Conservation (phyloP, 92 coral and sea anemone genomes). For the Epizoanthus illoricatus region DNA sequence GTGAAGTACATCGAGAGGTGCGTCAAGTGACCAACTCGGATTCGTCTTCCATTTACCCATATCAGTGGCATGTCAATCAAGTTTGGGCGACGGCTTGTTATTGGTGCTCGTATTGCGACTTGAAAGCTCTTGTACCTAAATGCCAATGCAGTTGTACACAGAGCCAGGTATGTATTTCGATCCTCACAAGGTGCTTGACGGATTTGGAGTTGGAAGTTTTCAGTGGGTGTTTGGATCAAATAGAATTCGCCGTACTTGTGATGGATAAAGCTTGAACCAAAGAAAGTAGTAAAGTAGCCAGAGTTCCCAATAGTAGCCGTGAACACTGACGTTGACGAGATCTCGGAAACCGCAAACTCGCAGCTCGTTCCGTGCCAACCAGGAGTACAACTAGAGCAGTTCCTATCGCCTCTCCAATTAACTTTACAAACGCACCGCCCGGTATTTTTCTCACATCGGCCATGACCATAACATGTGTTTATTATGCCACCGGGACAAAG, state of each 20-base stretch:
- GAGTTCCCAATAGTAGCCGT: conserved; percentile 49
- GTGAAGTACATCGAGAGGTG: conserved; percentile 40
- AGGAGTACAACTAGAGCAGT: conserved; percentile 45
- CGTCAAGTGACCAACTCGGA: conserved; percentile 56
- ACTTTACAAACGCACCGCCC: conserved; percentile 58
- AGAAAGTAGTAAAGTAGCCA: conserved; percentile 51
- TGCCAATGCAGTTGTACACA: conserved; percentile 56
- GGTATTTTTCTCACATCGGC: conserved; percentile 48
- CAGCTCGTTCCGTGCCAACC: conserved; percentile 66
- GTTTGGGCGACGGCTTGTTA: conserved; percentile 18
- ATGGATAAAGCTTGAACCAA: conserved; percentile 50
- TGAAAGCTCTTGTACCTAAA: conserved; percentile 33
- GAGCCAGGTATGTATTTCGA: conserved; percentile 19
- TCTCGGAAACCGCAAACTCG: conserved; percentile 40
- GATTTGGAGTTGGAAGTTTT: conserved; percentile 53
- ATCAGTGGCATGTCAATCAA: conserved; percentile 33
- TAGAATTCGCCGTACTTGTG: conserved; percentile 53
- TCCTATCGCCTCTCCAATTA: conserved; percentile 56
- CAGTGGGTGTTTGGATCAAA: conserved; percentile 31
- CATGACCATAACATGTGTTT: conserved; percentile 58
- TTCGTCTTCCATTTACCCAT: conserved; percentile 48
- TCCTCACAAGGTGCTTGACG: conserved; percentile 56
- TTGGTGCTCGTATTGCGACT: conserved; percentile 53
- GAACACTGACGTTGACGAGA: conserved; percentile 20
- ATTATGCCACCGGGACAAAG: conserved; percentile 60